These are phyloP conservation scores for Neomonachus schauinslandi DNA, from an alignment of 2,113 vertebrate species.

Conservation along the genomic window DNA sequence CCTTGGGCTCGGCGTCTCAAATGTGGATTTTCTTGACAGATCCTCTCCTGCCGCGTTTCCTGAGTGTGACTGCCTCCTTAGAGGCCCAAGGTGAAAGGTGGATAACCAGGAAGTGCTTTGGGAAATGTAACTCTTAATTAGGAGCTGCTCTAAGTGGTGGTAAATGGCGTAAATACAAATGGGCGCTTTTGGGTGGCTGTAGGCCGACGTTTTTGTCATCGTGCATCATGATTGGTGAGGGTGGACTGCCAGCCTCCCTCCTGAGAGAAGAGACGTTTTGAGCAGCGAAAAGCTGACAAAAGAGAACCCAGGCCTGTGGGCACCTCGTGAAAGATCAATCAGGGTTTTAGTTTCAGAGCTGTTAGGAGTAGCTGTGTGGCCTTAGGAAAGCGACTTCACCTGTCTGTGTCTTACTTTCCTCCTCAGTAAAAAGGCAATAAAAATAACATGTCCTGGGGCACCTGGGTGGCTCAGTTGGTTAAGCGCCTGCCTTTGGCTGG, in stretches of 20 bases:
- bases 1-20: neutral
- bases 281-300: neutral
- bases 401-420: neutral
- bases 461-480: neutral
- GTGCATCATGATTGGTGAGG: neutral
- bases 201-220: neutral
- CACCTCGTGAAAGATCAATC: neutral
- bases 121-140: neutral
- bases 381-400: neutral
- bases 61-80: neutral
- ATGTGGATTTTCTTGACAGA: slow-evolving; percentile 54
- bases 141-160: slow-evolving; percentile 21
- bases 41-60: slow-evolving; percentile 1
- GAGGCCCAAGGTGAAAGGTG: slow-evolving; percentile 40
- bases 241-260: neutral
- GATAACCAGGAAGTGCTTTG: neutral
- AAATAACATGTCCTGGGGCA: neutral
- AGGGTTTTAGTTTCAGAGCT: neutral
- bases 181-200: neutral
- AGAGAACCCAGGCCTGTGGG: neutral
- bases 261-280: neutral
- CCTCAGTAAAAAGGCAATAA: neutral
- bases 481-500: neutral
- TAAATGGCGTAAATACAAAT: neutral
- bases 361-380: neutral